Conservation (phyloP, 1,140 invertebrate species). For the Philaenus spumarius region DNA sequence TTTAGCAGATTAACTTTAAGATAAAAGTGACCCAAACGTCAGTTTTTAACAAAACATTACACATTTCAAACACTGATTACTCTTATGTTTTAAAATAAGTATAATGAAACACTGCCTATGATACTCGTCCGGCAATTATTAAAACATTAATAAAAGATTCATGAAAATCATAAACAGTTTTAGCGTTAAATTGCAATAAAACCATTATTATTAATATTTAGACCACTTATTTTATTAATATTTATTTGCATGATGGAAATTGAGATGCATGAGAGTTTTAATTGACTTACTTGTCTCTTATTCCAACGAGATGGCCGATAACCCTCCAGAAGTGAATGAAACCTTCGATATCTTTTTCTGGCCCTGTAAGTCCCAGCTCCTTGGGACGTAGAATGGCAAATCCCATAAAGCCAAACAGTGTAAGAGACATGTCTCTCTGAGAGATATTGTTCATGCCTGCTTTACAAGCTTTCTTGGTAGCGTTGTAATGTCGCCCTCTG, state of each 20-base stretch:
- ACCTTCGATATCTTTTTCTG: constrained; percentile 56
- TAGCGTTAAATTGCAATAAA: background rate
- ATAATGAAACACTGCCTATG: too few species aligned
- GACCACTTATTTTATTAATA: too few species aligned
- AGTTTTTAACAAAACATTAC: too few species aligned
- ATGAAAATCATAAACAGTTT: too few species aligned
- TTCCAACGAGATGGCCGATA: constrained; percentile 70
- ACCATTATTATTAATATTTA: background rate
- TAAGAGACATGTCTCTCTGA: constrained; percentile 76
- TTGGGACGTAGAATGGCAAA: constrained; percentile 58
- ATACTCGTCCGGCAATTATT: too few species aligned
- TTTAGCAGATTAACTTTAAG: too few species aligned
- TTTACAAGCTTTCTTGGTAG: constrained; percentile 38
- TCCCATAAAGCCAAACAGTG: constrained; percentile 83
- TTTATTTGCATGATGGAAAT: background rate
- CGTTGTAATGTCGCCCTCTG: constrained; percentile 54
- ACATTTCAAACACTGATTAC: too few species aligned
- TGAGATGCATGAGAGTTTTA: background rate
- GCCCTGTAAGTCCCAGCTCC: constrained; percentile 51
- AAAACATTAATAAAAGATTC: too few species aligned
- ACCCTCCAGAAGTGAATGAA: constrained; percentile 79
- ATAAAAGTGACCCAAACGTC: too few species aligned
- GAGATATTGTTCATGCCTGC: constrained; percentile 41
- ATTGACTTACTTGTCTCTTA: constrained; percentile 64
- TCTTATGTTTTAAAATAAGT: too few species aligned